A percentile compares a stretch with the other conserved stretches of the same genome.
phyloP scores from a whole-genome alignment of 2,888 invertebrate species.

The Phragmatobia fuliginosa region DNA sequence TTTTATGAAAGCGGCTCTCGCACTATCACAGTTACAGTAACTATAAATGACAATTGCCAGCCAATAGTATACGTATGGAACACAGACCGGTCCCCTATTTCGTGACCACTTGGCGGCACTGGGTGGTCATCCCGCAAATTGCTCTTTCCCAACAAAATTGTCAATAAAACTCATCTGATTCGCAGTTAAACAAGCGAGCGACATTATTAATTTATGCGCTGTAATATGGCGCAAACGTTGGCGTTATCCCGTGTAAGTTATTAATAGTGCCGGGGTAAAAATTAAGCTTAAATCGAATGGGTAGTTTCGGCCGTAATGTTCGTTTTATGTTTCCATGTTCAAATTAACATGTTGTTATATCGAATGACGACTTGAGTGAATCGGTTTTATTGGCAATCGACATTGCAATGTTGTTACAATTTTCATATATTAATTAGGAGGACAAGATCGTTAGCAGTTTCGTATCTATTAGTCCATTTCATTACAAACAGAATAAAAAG shows the following conservation, averaged over 20 bases:
- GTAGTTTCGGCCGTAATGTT: slow-evolving; percentile 82
- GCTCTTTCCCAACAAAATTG: slow-evolving; percentile 86
- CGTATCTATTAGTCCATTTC: not conserved
- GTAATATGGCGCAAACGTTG: slow-evolving; percentile 85
- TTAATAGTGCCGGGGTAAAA: slow-evolving; percentile 86
- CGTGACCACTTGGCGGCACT: slow-evolving; percentile 83
- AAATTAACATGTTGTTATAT: slow-evolving; percentile 80
- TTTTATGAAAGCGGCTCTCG: slow-evolving; percentile 49
- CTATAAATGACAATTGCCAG: slow-evolving; percentile 71
- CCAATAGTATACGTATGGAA: slow-evolving; percentile 56
- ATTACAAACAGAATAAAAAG: not conserved
- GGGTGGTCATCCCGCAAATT: slow-evolving; percentile 85
- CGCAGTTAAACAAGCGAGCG: slow-evolving; percentile 86
- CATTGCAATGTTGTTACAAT: slow-evolving; percentile 31
- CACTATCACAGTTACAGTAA: slow-evolving; percentile 67
- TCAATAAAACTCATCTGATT: slow-evolving; percentile 87
- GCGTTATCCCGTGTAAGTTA: slow-evolving; percentile 85
- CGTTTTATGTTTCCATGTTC: slow-evolving; percentile 82
- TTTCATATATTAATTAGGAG: slow-evolving; percentile 44
- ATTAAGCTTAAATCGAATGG: slow-evolving; percentile 86
- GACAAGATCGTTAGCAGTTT: slow-evolving; percentile 26
- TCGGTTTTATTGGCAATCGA: slow-evolving; percentile 61
- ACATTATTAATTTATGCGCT: slow-evolving; percentile 87
- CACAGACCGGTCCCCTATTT: slow-evolving; percentile 72
- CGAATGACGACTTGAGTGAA: slow-evolving; percentile 65